A percentile compares a stretch with the other conserved stretches of the same genome.
Evolutionary conservation across 2,888 invertebrate genomes (phyloP).

Genomic region (Subacronicta megacephala): DNA sequence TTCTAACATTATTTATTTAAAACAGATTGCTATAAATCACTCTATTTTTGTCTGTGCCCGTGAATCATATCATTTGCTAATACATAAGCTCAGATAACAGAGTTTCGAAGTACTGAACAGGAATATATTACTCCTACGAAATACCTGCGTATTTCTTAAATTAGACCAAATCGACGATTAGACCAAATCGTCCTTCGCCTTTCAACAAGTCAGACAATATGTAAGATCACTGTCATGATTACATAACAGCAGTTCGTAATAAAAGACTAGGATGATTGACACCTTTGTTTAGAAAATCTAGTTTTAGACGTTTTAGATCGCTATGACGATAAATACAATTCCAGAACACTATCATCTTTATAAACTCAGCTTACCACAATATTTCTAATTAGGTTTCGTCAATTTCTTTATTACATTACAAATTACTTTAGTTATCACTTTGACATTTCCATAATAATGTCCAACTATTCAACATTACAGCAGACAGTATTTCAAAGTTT

Average conservation of each 20-base stretch:
- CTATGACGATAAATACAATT: conserved; percentile 12
- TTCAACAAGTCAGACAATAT: conserved; percentile 31
- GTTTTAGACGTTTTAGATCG: conserved; percentile 20
- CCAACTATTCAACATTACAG: conserved; percentile 11
- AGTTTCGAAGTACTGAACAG: conserved; percentile 6
- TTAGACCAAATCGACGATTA: conserved; percentile 16
- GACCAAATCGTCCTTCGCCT: conserved; percentile 42
- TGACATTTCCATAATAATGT: conserved; percentile 13
- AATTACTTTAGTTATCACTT: conserved; percentile 3
- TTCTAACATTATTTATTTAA: conserved; percentile 12
- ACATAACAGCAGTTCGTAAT: conserved; percentile 24
- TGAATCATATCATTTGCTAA: conserved; percentile 11
- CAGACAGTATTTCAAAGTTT: conserved; percentile 26
- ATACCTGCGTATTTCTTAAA: conserved; percentile 40
- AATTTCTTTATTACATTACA: neutral
- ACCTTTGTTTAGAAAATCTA: conserved; percentile 24
- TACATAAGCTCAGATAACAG: conserved; percentile 22
- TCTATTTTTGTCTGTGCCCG: conserved; percentile 6
- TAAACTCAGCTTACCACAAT: neutral
- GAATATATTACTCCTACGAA: conserved; percentile 8
- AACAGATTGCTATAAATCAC: conserved; percentile 23
- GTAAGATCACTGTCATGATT: conserved; percentile 36
- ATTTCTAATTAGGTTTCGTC: neutral
- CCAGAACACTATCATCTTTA: conserved; percentile 1
- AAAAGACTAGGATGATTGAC: conserved; percentile 34